These are phyloP conservation scores for Drosophila affinis DNA, from an alignment of 2,888 invertebrate species.

Conservation along the genomic window DNA sequence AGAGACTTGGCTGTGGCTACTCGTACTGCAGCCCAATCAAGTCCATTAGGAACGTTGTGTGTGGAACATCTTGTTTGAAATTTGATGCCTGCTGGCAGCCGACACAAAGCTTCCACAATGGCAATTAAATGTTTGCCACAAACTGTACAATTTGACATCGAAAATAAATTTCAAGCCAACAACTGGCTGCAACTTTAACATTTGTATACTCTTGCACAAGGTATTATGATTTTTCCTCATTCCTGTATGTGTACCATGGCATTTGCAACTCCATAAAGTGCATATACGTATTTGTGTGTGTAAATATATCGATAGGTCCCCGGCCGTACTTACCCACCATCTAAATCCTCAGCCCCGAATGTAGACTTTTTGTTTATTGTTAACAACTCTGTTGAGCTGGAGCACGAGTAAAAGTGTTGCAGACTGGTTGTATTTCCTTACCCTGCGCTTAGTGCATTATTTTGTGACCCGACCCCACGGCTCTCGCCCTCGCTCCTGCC, in stretches of 20 bases:
- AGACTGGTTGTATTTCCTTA: conserved; percentile 45
- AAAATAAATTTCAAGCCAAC: conserved; percentile 36
- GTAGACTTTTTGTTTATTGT: conserved; percentile 9
- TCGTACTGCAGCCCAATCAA: background rate
- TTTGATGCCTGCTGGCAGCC: conserved; percentile 10
- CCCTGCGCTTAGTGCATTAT: conserved; percentile 61
- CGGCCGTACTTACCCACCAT: too few species aligned
- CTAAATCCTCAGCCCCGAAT: background rate
- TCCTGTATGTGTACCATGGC: too few species aligned
- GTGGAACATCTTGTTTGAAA: conserved; percentile 10
- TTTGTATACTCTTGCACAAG: conserved; percentile 8
- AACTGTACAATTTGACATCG: conserved; percentile 37
- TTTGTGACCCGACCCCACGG: conserved; percentile 16
- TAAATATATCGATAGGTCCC: too few species aligned
- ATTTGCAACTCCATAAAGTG: background rate
- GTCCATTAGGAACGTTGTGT: background rate
- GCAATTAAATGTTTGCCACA: conserved; percentile 39
- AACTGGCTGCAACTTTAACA: conserved; percentile 46
- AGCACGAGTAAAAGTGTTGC: conserved; percentile 27
- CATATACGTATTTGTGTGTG: too few species aligned
- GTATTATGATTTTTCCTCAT: background rate
- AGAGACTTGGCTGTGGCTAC: conserved; percentile 1
- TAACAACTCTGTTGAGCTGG: conserved; percentile 41
- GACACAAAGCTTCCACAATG: conserved; percentile 18
- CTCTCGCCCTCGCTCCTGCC: background rate